Percentiles rank a stretch among this genome's conserved stretches.
Evolutionary conservation across 2,888 invertebrate species (phyloP).

Genomic region (Andrena minutula): DNA sequence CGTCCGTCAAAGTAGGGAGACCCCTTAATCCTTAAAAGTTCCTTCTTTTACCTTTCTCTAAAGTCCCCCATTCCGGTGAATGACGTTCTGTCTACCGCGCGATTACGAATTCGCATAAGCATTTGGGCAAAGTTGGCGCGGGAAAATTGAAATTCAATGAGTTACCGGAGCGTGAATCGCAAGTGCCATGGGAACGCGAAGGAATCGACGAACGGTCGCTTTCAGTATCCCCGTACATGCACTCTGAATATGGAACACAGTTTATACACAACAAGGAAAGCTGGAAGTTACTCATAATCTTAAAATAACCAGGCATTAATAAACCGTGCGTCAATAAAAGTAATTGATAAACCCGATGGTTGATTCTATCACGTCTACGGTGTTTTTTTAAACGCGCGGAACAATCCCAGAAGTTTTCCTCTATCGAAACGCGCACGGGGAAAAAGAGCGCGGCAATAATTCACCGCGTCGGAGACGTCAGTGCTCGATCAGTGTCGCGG

Average conservation of each 20-base stretch:
- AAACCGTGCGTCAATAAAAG: no score
- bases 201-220: conserved; percentile 5
- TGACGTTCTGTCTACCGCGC: conserved; percentile 11
- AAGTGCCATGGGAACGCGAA: conserved; percentile 24
- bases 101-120: conserved; percentile 31
- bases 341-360: no score
- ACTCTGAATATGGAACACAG: neutral
- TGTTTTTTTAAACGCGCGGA: no score
- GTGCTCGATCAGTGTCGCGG: neutral
- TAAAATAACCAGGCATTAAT: no score
- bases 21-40: no score
- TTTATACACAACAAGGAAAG: neutral
- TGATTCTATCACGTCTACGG: no score
- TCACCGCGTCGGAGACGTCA: neutral
- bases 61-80: no score
- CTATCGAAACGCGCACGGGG: neutral
- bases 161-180: conserved; percentile 38
- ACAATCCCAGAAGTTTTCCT: neutral
- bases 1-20: no score
- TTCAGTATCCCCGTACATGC: neutral
- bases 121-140: conserved; percentile 11
- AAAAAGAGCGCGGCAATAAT: conserved; percentile 1
- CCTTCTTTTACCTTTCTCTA: no score
- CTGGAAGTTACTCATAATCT: no score
- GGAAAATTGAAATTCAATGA: conserved; percentile 47